Conservation (phyloP, 2,888 invertebrate species). For the Colletes collaris region DNA sequence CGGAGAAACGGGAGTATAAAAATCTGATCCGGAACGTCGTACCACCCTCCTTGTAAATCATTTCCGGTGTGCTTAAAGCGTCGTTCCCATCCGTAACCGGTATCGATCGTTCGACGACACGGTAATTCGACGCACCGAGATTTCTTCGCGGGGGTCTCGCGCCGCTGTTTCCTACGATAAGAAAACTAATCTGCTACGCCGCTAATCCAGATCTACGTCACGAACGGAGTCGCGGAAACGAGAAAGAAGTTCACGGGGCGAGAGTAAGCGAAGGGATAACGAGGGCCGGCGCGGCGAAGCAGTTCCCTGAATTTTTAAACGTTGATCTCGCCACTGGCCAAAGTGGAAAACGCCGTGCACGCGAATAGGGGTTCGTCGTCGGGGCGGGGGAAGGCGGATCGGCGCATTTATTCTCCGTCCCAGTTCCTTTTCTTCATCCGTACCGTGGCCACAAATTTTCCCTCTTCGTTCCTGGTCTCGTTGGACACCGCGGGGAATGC, state of each 20-base stretch:
- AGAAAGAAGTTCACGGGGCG: constrained; percentile 6
- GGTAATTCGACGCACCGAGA: constrained; percentile 12
- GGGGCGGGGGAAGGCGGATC: constrained; percentile 48
- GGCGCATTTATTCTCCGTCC: constrained; percentile 62
- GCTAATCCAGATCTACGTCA: constrained; percentile 22
- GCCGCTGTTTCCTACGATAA: constrained; percentile 42
- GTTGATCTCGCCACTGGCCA: constrained; percentile 40
- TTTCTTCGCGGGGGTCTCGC: constrained; percentile 3
- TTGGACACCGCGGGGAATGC: constrained; percentile 69
- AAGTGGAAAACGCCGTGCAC: constrained; percentile 41
- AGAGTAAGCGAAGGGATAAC: constrained; percentile 15
- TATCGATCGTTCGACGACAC: neutral
- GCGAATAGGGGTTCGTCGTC: constrained; percentile 47
- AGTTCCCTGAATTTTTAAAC: constrained; percentile 56
- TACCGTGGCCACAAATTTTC: constrained; percentile 47
- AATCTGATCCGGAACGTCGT: constrained; percentile 43
- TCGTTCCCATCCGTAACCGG: constrained; percentile 36
- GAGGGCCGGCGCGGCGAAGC: constrained; percentile 9
- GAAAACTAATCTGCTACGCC: constrained; percentile 41
- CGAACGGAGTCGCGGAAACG: constrained; percentile 9
- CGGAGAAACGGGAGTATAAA: constrained; percentile 36
- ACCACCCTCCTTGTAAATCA: constrained; percentile 35
- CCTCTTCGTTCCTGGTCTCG: constrained; percentile 35
- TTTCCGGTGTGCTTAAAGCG: constrained; percentile 30
- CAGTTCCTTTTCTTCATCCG: constrained; percentile 36